A percentile compares a stretch with the other conserved stretches of the same genome.
Conservation (phyloP, 2,797 vertebrate species). For the Premnoplex brunnescens region DNA sequence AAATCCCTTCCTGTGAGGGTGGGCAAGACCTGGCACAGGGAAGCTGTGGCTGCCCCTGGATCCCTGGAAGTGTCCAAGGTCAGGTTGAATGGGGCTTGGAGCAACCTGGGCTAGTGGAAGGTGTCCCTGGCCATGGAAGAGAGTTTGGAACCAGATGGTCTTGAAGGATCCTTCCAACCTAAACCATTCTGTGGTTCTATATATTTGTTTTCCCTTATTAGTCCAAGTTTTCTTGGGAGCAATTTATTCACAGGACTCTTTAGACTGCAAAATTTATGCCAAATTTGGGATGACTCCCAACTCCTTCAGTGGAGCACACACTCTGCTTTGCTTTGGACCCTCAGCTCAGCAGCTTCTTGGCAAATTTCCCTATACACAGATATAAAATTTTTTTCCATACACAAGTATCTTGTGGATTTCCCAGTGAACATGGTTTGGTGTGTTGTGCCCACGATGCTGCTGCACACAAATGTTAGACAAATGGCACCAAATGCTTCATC, state of each 20-base stretch:
- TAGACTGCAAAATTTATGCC: not conserved
- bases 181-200: not conserved
- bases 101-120: not conserved
- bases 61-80: not conserved
- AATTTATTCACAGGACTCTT: not conserved
- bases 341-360: not conserved
- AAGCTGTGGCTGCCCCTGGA: not conserved
- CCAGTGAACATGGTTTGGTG: fast-evolving
- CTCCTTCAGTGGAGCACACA: fast-evolving
- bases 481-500: too few relatives aligned
- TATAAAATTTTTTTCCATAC: not conserved
- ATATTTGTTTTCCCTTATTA: not conserved
- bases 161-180: not conserved
- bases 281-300: not conserved
- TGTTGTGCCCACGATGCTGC: too few relatives aligned
- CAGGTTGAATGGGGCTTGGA: not conserved
- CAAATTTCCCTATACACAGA: not conserved
- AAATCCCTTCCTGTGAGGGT: not conserved
- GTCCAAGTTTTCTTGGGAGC: not conserved
- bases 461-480: not conserved
- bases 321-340: not conserved
- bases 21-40: not conserved
- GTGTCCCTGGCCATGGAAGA: not conserved
- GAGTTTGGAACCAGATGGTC: not conserved
- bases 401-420: not conserved